A percentile compares a stretch with the other conserved stretches of the same genome.
Evolutionary conservation across 2,888 invertebrate genomes (phyloP).

Genomic region (Drosophila birchii): DNA sequence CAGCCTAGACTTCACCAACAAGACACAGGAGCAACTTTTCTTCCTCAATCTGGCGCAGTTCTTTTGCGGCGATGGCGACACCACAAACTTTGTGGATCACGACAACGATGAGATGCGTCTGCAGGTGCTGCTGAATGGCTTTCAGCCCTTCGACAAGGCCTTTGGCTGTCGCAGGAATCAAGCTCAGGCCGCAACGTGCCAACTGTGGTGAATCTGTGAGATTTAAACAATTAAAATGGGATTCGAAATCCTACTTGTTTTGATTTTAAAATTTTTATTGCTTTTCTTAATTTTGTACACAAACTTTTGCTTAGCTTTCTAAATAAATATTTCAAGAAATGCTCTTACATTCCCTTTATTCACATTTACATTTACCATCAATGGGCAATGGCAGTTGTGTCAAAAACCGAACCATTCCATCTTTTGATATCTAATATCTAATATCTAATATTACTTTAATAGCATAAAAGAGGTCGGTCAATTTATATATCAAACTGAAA

Average conservation of each 20-base stretch:
- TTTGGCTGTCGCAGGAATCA: conserved; percentile 57
- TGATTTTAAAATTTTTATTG: neutral
- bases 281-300: neutral
- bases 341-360: too few species aligned
- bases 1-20: conserved; percentile 44
- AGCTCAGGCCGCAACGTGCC: conserved; percentile 62
- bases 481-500: neutral
- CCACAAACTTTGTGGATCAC: conserved; percentile 58
- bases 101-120: conserved; percentile 77
- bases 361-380: neutral
- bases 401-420: neutral
- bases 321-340: neutral
- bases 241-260: neutral
- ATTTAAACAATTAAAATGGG: neutral
- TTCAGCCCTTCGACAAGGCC: conserved; percentile 64
- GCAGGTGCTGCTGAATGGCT: conserved; percentile 66
- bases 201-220: conserved; percentile 63
- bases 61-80: conserved; percentile 69
- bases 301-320: neutral
- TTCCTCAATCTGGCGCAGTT: conserved; percentile 80
- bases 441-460: too few species aligned
- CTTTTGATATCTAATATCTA: too few species aligned
- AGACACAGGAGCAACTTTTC: conserved; percentile 61
- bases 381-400: neutral
- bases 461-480: too few species aligned